phyloP scores from a whole-genome alignment of 2,113 vertebrate genomes.

The Calidris pygmaea region DNA sequence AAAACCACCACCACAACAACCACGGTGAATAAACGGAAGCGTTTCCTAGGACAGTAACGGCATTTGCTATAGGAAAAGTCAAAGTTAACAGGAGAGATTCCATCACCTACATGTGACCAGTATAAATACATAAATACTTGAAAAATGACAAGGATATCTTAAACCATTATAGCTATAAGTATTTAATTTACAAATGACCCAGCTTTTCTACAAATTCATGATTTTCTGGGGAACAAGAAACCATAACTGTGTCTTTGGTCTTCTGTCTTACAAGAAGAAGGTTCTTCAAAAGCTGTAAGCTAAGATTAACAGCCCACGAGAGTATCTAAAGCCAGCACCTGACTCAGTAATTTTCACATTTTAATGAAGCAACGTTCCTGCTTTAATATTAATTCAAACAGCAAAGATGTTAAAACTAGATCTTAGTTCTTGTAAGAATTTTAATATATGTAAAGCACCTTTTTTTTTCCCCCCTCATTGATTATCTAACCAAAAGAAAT shows the following conservation, averaged over 20 bases:
- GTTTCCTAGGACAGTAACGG: background rate
- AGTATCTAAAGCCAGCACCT: background rate
- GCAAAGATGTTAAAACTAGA: background rate
- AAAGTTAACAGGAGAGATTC: background rate
- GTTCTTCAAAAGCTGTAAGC: background rate
- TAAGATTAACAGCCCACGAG: background rate
- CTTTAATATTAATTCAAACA: background rate
- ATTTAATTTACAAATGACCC: background rate
- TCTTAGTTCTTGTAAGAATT: background rate
- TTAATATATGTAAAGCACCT: background rate
- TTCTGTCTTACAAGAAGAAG: background rate
- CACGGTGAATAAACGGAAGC: background rate
- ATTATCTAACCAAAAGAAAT: constrained; percentile 12
- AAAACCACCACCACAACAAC: background rate
- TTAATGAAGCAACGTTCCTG: background rate
- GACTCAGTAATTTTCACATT: background rate
- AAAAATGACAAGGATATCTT: background rate
- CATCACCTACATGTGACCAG: background rate
- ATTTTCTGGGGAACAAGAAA: background rate
- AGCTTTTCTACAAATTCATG: background rate
- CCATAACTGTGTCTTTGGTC: background rate
- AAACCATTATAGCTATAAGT: background rate
- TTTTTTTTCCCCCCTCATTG: rapidly evolving
- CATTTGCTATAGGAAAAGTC: background rate
- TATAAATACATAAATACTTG: background rate